These are phyloP conservation scores for Tympanoctomys barrerae DNA, from an alignment of 2,797 vertebrate species.

Conservation along the genomic window DNA sequence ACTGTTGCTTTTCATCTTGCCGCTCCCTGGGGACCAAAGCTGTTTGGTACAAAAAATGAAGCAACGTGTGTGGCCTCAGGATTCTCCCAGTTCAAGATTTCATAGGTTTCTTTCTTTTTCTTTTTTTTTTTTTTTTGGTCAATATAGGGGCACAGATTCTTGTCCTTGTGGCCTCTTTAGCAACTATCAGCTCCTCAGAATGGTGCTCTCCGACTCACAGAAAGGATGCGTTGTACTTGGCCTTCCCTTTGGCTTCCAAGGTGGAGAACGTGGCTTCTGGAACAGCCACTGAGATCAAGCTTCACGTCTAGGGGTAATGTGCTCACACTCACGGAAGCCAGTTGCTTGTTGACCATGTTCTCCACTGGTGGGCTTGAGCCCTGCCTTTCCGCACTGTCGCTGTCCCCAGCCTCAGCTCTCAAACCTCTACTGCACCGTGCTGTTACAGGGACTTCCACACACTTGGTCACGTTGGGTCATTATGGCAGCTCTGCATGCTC, in stretches of 20 bases:
- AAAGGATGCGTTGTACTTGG: background rate
- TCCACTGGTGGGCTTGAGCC: background rate
- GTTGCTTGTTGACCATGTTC: background rate
- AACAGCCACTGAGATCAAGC: background rate
- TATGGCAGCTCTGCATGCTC: background rate
- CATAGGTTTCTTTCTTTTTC: constrained; percentile 48
- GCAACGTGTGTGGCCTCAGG: constrained; percentile 86
- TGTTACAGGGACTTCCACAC: background rate
- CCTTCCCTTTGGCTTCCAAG: constrained; percentile 12
- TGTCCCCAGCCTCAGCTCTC: background rate
- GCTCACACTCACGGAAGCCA: background rate
- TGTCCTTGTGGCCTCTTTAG: background rate
- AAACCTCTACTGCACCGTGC: background rate
- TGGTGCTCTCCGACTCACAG: background rate
- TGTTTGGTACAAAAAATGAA: constrained; percentile 81
- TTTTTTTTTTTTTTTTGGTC: background rate
- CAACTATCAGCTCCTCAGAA: constrained; percentile 17
- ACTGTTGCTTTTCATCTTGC: constrained; percentile 66
- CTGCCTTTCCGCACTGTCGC: background rate
- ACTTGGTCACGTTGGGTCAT: background rate
- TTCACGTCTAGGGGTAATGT: background rate
- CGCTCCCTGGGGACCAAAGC: constrained; percentile 81
- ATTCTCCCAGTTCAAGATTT: constrained; percentile 84
- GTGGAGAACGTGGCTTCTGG: background rate
- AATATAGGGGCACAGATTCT: background rate